phyloP scores from a whole-genome alignment of 1,140 invertebrate genomes.

The Daktulosphaira vitifoliae region DNA sequence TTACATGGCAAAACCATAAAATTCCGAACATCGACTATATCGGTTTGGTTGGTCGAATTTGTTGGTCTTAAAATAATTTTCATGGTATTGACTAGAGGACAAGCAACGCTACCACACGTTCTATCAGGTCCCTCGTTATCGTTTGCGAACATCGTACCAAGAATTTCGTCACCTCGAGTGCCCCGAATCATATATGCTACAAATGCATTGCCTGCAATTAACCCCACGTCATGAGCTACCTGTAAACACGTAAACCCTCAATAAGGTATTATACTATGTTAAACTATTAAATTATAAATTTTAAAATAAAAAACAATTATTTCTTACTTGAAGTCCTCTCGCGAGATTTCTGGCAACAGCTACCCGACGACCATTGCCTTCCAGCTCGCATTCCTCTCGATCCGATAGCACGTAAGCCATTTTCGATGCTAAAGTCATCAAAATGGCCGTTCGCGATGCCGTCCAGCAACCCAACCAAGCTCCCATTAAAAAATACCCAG shows the following conservation, averaged over 20 bases:
- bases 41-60: background rate
- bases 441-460: constrained; percentile 50
- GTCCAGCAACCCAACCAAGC: constrained; percentile 48
- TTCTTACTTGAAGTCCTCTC: constrained; percentile 46
- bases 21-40: constrained; percentile 4
- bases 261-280: too few relatives aligned
- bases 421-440: constrained; percentile 51
- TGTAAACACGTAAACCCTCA: constrained; percentile 46
- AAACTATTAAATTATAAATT: too few relatives aligned
- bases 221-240: constrained; percentile 52
- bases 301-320: too few relatives aligned
- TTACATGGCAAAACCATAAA: constrained; percentile 24
- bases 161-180: constrained; percentile 14
- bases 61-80: background rate
- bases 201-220: constrained; percentile 48
- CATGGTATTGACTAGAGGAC: constrained; percentile 40
- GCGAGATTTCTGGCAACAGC: constrained; percentile 41
- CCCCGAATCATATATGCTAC: constrained; percentile 38
- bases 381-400: constrained; percentile 45
- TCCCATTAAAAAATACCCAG: constrained; percentile 53
- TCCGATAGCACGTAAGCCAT: constrained; percentile 51
- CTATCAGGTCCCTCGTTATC: constrained; percentile 45
- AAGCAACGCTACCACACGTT: constrained; percentile 49
- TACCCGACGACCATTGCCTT: constrained; percentile 41
- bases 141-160: constrained; percentile 44